Percentiles rank a stretch among this genome's conserved stretches.
These are phyloP conservation scores for Notarius quadriscutis DNA, from an alignment of 2,113 vertebrate genomes.

Conservation along the genomic window DNA sequence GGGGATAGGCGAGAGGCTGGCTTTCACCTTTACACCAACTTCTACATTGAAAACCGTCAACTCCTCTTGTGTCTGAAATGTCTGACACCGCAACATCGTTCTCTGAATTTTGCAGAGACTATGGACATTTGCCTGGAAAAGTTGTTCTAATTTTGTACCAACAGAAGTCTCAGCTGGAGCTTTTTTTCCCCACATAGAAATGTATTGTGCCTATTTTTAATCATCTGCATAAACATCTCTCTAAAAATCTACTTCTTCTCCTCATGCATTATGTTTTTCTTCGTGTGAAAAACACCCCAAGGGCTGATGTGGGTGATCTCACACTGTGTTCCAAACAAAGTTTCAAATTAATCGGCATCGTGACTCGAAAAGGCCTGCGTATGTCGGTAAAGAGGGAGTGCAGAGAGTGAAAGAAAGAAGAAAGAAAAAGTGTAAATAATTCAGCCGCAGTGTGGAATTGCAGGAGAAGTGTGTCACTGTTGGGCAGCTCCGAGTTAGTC, in stretches of 20 bases:
- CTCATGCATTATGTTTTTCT: not conserved
- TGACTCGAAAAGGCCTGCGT: not conserved
- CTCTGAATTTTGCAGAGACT: not conserved
- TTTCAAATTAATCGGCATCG: conserved; percentile 13
- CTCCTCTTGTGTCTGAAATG: not conserved
- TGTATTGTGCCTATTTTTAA: conserved; percentile 16
- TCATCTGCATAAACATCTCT: conserved; percentile 18
- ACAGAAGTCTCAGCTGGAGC: not conserved
- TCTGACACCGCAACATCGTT: not conserved
- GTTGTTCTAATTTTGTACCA: not conserved
- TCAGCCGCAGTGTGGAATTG: not conserved
- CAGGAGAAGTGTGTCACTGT: not conserved
- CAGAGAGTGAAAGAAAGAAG: not conserved
- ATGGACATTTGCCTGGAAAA: not conserved
- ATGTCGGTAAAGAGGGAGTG: not conserved
- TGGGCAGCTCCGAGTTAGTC: not conserved
- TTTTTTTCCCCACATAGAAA: not conserved
- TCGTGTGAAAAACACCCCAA: conserved; percentile 15
- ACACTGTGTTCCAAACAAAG: conserved; percentile 1
- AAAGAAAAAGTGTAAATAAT: not conserved
- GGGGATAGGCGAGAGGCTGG: not conserved
- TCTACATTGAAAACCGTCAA: not conserved
- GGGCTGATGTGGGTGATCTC: conserved; percentile 21
- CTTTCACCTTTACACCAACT: not conserved
- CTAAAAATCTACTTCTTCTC: not conserved